A percentile compares a stretch with the other conserved stretches of the same genome.
Evolutionary conservation across 2,113 vertebrate genomes (phyloP).

Genomic region (Eudyptes chrysolophus): DNA sequence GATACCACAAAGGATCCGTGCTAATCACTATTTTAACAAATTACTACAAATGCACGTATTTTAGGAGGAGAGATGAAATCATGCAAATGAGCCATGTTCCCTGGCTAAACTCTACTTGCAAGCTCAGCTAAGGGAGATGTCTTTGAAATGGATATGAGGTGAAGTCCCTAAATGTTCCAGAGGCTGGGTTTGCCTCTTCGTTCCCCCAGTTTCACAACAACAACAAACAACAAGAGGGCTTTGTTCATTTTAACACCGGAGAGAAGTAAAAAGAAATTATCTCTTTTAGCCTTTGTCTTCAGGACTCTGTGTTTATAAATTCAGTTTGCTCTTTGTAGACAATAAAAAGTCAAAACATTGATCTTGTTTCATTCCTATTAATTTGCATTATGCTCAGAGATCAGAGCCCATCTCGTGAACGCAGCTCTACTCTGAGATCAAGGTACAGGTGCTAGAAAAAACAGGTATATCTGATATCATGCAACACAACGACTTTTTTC

Average conservation of each 20-base stretch:
- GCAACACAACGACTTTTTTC: neutral
- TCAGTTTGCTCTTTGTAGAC: neutral
- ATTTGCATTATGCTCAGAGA: neutral
- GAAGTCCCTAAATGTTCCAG: neutral
- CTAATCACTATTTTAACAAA: neutral
- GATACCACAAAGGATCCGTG: neutral
- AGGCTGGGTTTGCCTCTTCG: neutral
- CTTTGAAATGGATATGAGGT: neutral
- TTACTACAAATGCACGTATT: neutral
- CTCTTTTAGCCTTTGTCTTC: neutral
- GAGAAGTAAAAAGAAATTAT: neutral
- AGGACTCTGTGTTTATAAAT: neutral
- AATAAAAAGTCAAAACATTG: neutral
- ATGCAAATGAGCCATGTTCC: neutral
- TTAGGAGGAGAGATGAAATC: neutral
- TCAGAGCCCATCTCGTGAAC: neutral
- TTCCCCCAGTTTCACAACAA: neutral
- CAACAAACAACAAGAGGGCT: neutral
- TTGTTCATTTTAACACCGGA: neutral
- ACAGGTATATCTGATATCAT: accelerated
- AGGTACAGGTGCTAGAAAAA: neutral
- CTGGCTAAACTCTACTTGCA: neutral
- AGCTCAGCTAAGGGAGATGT: neutral
- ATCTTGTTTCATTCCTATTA: neutral
- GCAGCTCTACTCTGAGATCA: neutral